Evolutionary conservation across 2,113 vertebrate species (phyloP), one percentile per base, ranked within the genome.

Genomic region (Eolophus roseicapilla): DNA sequence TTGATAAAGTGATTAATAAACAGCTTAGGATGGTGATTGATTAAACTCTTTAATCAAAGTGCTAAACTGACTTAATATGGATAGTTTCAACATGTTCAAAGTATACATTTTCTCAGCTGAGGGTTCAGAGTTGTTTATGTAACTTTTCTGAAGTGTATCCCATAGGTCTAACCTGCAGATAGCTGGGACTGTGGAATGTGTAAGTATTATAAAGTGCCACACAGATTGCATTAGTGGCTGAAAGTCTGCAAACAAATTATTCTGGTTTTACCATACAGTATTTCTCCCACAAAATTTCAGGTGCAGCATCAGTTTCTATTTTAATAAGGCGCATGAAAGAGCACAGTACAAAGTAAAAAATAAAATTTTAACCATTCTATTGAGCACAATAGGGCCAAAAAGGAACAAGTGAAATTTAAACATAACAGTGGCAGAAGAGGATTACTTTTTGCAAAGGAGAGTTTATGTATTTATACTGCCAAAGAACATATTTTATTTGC

Each of bases 1-100:
- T 99, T 99, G 99, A 99, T 99, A 99, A 99, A 99, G 99, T 99
- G 99, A 99, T 99, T 99, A 99, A 99, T 99, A 99, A 99, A 99
- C 98, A 99, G 98, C 97, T 98, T 97, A 90, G 98, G 99, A 99
- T 99, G 97, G 98, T 99, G 99, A 99, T 99, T 99, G 99, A 99
- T 99, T 99, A 99, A 99, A 99, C 98, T 98, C 98, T 99, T 99
- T 99, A 99, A 99, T 99, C 99, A 99, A 99, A 99, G 98, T 98
- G 98, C 98, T 99, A 98, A 98, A 98, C 98, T 98, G 98, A 96
- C 98, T 97, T 98, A 98, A 98, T 98, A 99, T 98, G 98, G 98
- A 98, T 98, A 98, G 98, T 98, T 98, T 98, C 98, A 98, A 98
- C 98, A 97, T 97, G 98, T 97, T 98, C 96, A 96, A 98, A 98